These are phyloP conservation scores for Cuniculus paca DNA, from an alignment of 2,797 vertebrate genomes.

Conservation along the genomic window DNA sequence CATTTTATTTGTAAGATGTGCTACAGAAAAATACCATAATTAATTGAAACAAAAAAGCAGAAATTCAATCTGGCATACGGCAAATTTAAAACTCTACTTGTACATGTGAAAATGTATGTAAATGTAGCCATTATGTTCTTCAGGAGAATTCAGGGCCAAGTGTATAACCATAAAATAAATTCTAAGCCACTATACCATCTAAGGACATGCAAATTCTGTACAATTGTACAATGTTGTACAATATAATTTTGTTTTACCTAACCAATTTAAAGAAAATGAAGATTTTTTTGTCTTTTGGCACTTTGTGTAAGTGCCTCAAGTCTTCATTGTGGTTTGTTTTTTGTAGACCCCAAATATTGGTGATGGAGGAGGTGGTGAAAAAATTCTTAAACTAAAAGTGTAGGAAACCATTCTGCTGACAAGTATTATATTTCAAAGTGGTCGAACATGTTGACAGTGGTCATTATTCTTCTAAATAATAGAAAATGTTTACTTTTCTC, in stretches of 20 bases:
- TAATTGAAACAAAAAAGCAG: background rate
- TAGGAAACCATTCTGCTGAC: background rate
- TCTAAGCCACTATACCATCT: background rate
- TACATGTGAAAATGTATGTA: too few species aligned
- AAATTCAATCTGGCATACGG: background rate
- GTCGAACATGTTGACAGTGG: background rate
- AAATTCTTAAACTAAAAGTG: background rate
- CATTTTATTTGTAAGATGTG: conserved; percentile 45
- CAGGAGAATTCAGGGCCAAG: background rate
- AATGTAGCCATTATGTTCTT: background rate
- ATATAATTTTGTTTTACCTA: conserved; percentile 1
- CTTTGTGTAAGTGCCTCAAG: background rate
- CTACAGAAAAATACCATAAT: background rate
- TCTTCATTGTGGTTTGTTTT: background rate
- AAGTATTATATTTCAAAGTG: background rate
- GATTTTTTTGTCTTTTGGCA: conserved; percentile 12
- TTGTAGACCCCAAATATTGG: background rate
- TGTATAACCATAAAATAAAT: background rate
- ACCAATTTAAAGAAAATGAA: background rate
- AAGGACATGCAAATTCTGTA: background rate
- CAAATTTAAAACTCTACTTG: conserved; percentile 22
- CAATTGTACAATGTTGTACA: background rate
- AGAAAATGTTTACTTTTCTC: conserved; percentile 59
- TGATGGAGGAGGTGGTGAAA: too few species aligned
- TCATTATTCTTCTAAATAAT: background rate